A percentile compares a stretch with the other conserved stretches of the same genome.
phyloP scores from a whole-genome alignment of 2,113 vertebrate genomes.

The Mesembrinibis cayennensis region DNA sequence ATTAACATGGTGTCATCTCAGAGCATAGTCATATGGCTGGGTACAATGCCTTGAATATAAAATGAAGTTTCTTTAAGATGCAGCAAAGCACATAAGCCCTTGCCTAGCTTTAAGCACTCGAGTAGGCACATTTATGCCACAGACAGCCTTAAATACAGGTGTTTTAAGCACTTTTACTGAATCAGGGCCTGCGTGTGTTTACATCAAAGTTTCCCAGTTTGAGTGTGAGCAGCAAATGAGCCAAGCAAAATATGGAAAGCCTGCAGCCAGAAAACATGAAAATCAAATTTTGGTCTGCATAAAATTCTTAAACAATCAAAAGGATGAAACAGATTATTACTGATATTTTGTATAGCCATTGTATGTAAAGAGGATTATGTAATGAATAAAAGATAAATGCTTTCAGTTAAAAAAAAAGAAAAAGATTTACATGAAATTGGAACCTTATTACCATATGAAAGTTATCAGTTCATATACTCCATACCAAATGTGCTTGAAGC shows the following conservation, averaged over 20 bases:
- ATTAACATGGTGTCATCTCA: background rate
- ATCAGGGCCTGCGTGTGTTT: background rate
- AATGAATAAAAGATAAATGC: conserved; percentile 56
- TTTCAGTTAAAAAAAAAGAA: background rate
- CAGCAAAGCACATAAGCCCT: background rate
- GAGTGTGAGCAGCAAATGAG: background rate
- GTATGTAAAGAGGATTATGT: conserved; percentile 50
- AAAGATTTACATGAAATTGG: conserved; percentile 41
- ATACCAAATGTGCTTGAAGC: conserved; percentile 38
- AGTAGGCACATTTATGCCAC: background rate
- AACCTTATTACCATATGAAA: conserved; percentile 52
- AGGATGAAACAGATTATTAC: conserved; percentile 9
- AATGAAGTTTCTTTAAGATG: background rate
- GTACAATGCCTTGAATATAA: background rate
- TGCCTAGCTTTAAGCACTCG: background rate
- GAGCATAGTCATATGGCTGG: background rate
- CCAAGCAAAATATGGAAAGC: background rate
- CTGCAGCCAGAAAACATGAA: background rate
- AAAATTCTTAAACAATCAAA: conserved; percentile 6
- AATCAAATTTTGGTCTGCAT: background rate
- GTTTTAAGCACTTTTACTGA: background rate
- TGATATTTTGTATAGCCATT: background rate
- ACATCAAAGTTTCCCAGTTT: background rate
- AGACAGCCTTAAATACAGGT: background rate
- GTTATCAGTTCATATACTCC: conserved; percentile 28